These are phyloP conservation scores for Todus mexicanus DNA, from an alignment of 2,797 vertebrate species.

Conservation along the genomic window DNA sequence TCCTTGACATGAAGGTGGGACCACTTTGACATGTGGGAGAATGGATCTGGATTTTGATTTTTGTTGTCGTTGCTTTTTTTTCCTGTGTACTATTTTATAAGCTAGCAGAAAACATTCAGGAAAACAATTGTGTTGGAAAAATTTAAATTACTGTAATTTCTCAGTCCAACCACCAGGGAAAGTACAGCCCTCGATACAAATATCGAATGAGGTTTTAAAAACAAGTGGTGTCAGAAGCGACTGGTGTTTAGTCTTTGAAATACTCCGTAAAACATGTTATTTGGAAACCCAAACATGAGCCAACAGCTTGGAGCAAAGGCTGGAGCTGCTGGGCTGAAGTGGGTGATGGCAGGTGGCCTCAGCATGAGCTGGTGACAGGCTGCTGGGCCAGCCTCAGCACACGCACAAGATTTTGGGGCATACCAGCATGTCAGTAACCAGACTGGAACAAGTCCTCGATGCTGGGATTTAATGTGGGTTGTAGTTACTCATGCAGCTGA, in stretches of 20 bases:
- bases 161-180: not conserved
- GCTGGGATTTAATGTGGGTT: not conserved
- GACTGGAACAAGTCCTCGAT: not conserved
- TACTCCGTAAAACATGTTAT: not conserved
- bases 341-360: not conserved
- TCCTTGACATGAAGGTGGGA: not conserved
- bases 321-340: not conserved
- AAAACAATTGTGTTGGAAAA: not conserved
- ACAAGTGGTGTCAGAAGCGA: not conserved
- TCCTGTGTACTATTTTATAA: not conserved
- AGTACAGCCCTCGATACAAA: not conserved
- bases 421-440: not conserved
- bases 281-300: not conserved
- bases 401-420: not conserved
- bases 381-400: not conserved
- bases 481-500: not conserved
- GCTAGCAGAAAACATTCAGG: not conserved
- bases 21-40: not conserved
- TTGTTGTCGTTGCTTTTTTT: not conserved
- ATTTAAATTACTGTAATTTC: not conserved
- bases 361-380: accelerated
- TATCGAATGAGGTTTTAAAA: not conserved
- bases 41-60: too few species aligned
- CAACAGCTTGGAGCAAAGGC: not conserved
- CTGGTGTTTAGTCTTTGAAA: not conserved